phyloP scores from a whole-genome alignment of 2,888 invertebrate genomes.

The Parochlus steinenii region DNA sequence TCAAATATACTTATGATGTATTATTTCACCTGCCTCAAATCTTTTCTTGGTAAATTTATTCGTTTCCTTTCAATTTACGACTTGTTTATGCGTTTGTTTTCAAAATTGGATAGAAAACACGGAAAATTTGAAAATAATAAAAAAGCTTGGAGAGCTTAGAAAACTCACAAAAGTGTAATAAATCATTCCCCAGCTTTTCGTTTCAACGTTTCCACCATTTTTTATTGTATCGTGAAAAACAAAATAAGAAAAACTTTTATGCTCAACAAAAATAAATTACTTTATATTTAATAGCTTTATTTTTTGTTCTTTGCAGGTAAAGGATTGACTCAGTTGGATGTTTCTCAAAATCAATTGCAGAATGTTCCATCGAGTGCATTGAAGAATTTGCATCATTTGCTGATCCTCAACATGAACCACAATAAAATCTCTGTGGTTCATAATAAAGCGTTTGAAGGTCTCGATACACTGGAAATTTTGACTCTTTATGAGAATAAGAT shows the following conservation, averaged over 20 bases:
- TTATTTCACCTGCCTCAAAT: no score
- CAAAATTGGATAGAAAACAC: no score
- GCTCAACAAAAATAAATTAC: no score
- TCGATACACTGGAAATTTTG: constrained; percentile 73
- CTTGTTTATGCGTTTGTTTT: no score
- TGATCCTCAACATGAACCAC: constrained; percentile 79
- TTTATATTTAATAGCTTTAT: no score
- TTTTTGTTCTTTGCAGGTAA: constrained; percentile 58
- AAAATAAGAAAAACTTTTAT: no score
- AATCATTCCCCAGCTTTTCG: background rate
- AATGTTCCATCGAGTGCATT: constrained; percentile 67
- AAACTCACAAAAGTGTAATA: background rate
- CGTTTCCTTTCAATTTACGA: no score
- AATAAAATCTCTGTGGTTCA: constrained; percentile 68
- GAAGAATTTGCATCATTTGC: constrained; percentile 61
- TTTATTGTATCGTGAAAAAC: no score
- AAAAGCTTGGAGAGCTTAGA: no score
- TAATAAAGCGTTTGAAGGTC: constrained; percentile 66
- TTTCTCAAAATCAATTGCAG: constrained; percentile 69
- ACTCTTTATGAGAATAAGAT: constrained; percentile 78
- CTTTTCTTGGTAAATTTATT: no score
- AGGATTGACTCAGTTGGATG: constrained; percentile 73
- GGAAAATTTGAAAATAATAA: no score
- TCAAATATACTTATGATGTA: no score
- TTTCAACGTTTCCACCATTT: background rate